Conservation (phyloP, 2,888 invertebrate genomes). For the Rhamphomyia laevipes region DNA sequence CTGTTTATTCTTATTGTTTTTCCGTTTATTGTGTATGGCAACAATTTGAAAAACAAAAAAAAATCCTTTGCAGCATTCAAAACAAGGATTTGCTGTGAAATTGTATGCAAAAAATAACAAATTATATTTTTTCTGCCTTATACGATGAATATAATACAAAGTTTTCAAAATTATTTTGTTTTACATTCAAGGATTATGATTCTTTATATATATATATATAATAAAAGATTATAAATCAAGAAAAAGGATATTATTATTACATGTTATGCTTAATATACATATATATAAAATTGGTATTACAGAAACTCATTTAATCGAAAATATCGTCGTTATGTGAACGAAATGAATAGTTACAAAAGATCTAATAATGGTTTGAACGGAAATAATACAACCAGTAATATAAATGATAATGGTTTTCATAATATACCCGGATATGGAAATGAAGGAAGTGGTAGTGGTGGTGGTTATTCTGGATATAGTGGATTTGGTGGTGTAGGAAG, state of each 20-base stretch:
- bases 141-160: not conserved
- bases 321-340: slow-evolving; percentile 32
- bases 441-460: slow-evolving; percentile 8
- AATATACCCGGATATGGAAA: not conserved
- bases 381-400: slow-evolving; percentile 27
- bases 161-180: slow-evolving; percentile 1
- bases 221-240: too few species aligned
- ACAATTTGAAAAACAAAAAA: too few species aligned
- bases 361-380: slow-evolving; percentile 1
- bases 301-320: slow-evolving; percentile 34
- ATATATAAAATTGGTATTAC: too few species aligned
- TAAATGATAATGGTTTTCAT: not conserved
- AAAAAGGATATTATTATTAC: too few species aligned
- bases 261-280: too few species aligned
- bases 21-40: too few species aligned
- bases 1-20: too few species aligned
- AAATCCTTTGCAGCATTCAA: too few species aligned
- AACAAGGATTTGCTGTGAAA: too few species aligned
- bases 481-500: slow-evolving; percentile 27
- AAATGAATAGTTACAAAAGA: slow-evolving; percentile 28
- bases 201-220: not conserved
- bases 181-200: not conserved
- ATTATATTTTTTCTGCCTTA: not conserved
- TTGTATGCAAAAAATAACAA: not conserved
- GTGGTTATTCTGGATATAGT: slow-evolving; percentile 22